phyloP scores from a whole-genome alignment of 2,888 invertebrate species.

The Pseudococcus jackbeardsleyi region DNA sequence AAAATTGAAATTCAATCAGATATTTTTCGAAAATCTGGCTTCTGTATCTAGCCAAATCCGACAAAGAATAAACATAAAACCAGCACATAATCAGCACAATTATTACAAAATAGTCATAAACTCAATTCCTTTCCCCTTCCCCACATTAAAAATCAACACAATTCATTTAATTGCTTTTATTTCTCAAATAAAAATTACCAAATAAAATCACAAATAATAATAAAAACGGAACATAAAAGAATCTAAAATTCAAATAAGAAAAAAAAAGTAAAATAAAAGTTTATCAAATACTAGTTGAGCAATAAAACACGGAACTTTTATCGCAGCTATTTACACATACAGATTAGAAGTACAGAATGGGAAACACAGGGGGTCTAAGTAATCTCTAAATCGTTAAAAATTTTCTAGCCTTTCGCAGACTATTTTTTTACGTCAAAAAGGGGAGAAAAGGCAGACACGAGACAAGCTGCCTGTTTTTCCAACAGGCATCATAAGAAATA shows the following conservation, averaged over 20 bases:
- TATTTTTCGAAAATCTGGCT: too few species aligned
- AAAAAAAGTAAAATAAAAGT: constrained; percentile 27
- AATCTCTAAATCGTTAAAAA: constrained; percentile 1
- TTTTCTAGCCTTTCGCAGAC: background rate
- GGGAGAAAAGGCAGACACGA: background rate
- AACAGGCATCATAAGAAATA: background rate
- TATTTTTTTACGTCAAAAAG: background rate
- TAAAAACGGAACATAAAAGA: constrained; percentile 57
- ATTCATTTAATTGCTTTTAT: constrained; percentile 40
- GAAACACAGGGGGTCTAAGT: background rate
- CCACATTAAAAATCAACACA: background rate
- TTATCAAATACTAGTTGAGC: constrained; percentile 61
- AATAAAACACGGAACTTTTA: constrained; percentile 61
- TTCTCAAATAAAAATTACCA: constrained; percentile 58
- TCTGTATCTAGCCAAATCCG: too few species aligned
- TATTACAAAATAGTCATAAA: too few species aligned
- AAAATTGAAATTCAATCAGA: too few species aligned
- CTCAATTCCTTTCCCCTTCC: too few species aligned
- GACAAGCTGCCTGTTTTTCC: background rate
- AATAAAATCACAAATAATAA: constrained; percentile 62
- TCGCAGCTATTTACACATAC: constrained; percentile 56
- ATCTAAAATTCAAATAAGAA: constrained; percentile 45
- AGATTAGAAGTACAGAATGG: background rate
- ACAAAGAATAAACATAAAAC: too few species aligned
- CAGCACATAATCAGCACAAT: too few species aligned